Evolutionary conservation across 2,888 invertebrate species (phyloP).

Genomic region (Brachyopa scutellaris): DNA sequence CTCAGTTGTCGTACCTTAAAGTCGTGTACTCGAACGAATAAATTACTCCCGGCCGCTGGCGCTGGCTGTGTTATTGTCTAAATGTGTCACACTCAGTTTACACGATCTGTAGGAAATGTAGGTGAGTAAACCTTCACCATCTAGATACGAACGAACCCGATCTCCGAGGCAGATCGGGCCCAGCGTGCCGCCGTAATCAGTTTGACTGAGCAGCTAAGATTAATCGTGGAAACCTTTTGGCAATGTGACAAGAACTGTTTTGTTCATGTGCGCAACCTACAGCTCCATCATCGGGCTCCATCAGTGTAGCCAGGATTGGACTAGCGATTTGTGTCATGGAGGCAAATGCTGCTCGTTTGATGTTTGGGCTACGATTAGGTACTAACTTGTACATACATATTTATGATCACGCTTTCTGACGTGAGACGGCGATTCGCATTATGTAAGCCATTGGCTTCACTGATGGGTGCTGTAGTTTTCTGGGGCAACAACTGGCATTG

Average conservation of each 20-base stretch:
- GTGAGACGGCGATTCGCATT: conserved; percentile 40
- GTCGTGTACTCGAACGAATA: conserved; percentile 12
- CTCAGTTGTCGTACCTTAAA: background rate
- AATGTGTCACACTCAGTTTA: conserved; percentile 55
- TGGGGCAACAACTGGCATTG: conserved; percentile 60
- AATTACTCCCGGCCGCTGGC: conserved; percentile 17
- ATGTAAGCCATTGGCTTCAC: conserved; percentile 19
- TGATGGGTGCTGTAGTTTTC: conserved; percentile 27
- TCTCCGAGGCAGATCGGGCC: conserved; percentile 32
- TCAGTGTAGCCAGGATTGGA: conserved; percentile 31
- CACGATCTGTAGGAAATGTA: conserved; percentile 40
- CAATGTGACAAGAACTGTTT: conserved; percentile 56
- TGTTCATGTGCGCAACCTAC: conserved; percentile 40
- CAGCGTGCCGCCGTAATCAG: conserved; percentile 7
- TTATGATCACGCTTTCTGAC: conserved; percentile 64
- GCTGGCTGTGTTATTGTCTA: conserved; percentile 28
- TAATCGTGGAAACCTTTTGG: conserved; percentile 50
- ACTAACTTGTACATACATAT: too few relatives aligned
- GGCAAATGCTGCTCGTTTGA: conserved; percentile 26
- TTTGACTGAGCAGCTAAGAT: conserved; percentile 26
- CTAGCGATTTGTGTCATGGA: conserved; percentile 5
- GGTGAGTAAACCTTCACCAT: conserved; percentile 59
- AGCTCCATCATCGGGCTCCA: background rate
- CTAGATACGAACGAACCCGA: conserved; percentile 42
- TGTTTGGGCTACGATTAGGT: conserved; percentile 47